Percentiles rank a stretch among this genome's conserved stretches.
Evolutionary conservation across 2,113 vertebrate genomes (phyloP).

Genomic region (Rhombomys opimus): DNA sequence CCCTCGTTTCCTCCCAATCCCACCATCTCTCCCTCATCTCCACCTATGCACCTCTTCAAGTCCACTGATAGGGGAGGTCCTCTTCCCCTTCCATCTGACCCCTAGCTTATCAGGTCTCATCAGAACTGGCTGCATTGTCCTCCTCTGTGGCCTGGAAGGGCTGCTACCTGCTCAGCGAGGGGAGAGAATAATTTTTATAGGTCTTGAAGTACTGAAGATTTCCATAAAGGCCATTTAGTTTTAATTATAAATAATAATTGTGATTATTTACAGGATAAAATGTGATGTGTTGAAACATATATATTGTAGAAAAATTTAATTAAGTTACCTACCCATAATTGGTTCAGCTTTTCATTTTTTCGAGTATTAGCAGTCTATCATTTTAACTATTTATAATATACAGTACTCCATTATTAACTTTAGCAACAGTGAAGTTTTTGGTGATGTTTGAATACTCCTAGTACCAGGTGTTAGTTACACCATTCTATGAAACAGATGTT

Average conservation of each 20-base stretch:
- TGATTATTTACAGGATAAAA: neutral
- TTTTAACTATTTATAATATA: neutral
- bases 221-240: neutral
- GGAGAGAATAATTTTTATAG: neutral
- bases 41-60: too few relatives aligned
- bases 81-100: too few relatives aligned
- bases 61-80: too few relatives aligned
- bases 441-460: constrained; percentile 44
- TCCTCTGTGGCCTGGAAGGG: too few relatives aligned
- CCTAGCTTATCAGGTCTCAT: too few relatives aligned
- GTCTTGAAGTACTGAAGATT: neutral
- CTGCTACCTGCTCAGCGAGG: too few relatives aligned
- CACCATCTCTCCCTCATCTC: too few relatives aligned
- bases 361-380: neutral
- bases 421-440: neutral
- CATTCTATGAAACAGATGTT: constrained; percentile 29
- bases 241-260: neutral
- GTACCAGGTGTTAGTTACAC: constrained; percentile 5
- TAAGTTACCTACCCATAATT: neutral
- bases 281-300: neutral
- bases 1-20: too few relatives aligned
- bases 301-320: neutral
- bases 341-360: neutral
- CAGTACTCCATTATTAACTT: neutral
- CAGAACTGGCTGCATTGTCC: too few relatives aligned